Percentiles rank a stretch among this genome's conserved stretches.
These are phyloP conservation scores for Holocentrus rufus DNA, from an alignment of 2,797 vertebrate genomes.

Conservation along the genomic window DNA sequence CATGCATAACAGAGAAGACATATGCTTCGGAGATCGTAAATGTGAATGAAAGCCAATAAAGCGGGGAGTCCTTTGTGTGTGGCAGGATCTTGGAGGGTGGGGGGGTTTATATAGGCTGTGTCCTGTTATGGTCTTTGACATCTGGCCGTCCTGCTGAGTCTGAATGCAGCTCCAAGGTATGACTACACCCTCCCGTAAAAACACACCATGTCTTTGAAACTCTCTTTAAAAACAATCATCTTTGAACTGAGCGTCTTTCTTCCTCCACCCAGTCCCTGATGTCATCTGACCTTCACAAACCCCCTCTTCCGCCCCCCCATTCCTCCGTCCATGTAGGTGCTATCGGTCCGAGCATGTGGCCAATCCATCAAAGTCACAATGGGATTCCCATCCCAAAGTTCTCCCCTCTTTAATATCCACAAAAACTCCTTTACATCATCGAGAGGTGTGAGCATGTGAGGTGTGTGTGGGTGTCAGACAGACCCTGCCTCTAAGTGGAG, in stretches of 20 bases:
- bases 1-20: background rate
- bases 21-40: constrained; percentile 32
- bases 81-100: constrained; percentile 33
- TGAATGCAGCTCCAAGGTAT: constrained; percentile 52
- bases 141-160: constrained; percentile 58
- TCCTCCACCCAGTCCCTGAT: constrained; percentile 48
- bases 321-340: constrained; percentile 24
- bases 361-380: constrained; percentile 34
- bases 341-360: constrained; percentile 38
- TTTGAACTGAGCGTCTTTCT: constrained; percentile 46
- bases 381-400: constrained; percentile 14
- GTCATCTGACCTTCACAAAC: constrained; percentile 41
- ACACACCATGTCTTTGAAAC: constrained; percentile 49
- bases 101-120: constrained; percentile 39
- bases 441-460: background rate
- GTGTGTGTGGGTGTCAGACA: constrained; percentile 22
- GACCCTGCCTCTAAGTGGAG: constrained; percentile 37
- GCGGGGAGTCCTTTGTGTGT: constrained; percentile 32
- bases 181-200: constrained; percentile 63
- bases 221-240: constrained; percentile 50
- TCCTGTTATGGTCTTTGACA: constrained; percentile 54
- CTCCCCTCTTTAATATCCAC: constrained; percentile 8
- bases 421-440: background rate
- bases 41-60: constrained; percentile 32
- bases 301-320: background rate